Base-by-base conservation (phyloP, 2,797 vertebrate genomes). In the Taeniopygia guttata region DNA sequence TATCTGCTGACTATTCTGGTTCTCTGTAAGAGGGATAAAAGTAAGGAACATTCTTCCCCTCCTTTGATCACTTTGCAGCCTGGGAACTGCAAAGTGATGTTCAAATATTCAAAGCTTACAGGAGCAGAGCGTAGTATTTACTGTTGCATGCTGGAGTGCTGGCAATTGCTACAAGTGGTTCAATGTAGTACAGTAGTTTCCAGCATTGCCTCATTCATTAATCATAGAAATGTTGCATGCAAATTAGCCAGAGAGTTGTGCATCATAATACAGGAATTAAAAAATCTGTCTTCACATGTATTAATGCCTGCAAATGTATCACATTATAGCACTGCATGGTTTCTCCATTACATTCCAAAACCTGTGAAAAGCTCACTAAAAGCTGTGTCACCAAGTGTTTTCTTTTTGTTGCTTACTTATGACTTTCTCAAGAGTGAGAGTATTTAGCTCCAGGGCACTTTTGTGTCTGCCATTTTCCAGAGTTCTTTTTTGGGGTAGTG, bases 181-280 rank as follows among this genome's bases (percentile, higher is more conserved):
- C 43, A 42, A 56, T 81, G 73, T 42, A 68, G 32, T 51, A 73
- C 75, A 58, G 51, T 77, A 78, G 78, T 72, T 72, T 58, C n/a
- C 27, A 87, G 58, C 62, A 45, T 85, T 93, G 87, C 89, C n/a
- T 82, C 64, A 89, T 78, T 75, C 84, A 91, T 94, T 94, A 92
- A 92, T 89, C 51, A 87, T 52, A 74, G 60, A 70, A 73, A 80
- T 63, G 67, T 32, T 89, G 45, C 43, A 89, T 67, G 82, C 45
- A 95, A 93, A 94, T 92, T 67, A 91, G 68, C 55, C 34, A 83
- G 43, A 70, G 32, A 66, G 49, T 68, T 90, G 27, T 90, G 75
- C 68, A 68, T 84, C 62, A 62, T 52, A 83, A 72, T 48, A 54
- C 62, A 85, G 10, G 51, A 69, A 84, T 64, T 9, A 29, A 45